Conservation (phyloP, 2,113 vertebrate species). For the Boulengeromyrus knoepffleri region DNA sequence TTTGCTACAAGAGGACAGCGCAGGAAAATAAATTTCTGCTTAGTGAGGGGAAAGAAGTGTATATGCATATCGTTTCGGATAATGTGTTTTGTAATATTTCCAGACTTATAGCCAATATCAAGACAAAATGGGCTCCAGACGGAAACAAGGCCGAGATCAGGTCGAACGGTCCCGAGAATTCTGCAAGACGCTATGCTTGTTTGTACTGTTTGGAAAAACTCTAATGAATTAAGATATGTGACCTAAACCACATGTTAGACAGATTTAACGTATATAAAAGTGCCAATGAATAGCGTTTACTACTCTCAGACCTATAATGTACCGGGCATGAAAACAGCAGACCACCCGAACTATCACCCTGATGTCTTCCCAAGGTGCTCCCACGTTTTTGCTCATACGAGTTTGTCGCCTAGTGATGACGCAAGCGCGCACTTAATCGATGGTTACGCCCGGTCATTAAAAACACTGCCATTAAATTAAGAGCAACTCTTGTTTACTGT, state of each 20-base stretch:
- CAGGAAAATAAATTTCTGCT: too few relatives aligned
- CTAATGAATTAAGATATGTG: neutral
- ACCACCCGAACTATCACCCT: neutral
- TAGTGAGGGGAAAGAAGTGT: too few relatives aligned
- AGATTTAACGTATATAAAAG: neutral
- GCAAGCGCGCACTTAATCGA: slow-evolving; percentile 60
- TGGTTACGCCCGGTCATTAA: slow-evolving; percentile 64
- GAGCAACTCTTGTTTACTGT: slow-evolving; percentile 23
- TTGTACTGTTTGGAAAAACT: neutral
- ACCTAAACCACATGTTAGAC: neutral
- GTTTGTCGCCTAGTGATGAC: slow-evolving; percentile 63
- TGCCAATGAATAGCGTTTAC: neutral
- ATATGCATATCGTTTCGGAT: too few relatives aligned
- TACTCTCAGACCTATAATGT: neutral
- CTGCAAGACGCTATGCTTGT: neutral
- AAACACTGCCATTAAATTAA: slow-evolving; percentile 51
- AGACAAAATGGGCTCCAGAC: too few relatives aligned
- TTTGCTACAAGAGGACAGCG: too few relatives aligned
- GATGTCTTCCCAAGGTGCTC: neutral
- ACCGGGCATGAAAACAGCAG: neutral
- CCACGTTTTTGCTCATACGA: neutral
- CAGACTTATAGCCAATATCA: too few relatives aligned
- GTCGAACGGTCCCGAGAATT: too few relatives aligned
- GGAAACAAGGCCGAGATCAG: too few relatives aligned
- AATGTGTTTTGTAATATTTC: too few relatives aligned